These are phyloP conservation scores for Oryzias melastigma DNA, from an alignment of 2,113 vertebrate species.

Conservation along the genomic window DNA sequence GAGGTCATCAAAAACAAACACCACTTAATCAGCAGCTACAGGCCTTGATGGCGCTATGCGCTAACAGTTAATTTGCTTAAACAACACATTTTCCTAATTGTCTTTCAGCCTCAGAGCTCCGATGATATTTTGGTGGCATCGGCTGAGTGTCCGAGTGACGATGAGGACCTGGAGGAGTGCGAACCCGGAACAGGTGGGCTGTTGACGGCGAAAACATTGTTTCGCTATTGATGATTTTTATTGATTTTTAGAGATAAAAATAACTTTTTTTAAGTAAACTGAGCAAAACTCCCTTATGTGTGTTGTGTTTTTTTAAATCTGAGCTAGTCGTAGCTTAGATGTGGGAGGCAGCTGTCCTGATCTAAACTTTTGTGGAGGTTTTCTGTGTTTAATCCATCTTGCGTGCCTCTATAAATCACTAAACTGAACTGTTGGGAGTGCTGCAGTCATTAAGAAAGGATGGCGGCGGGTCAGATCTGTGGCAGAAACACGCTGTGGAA, in stretches of 20 bases:
- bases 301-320: slow-evolving; percentile 11
- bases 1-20: slow-evolving; percentile 18
- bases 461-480: slow-evolving; percentile 25
- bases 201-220: not conserved
- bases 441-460: slow-evolving; percentile 35
- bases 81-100: slow-evolving; percentile 8
- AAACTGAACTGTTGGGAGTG: slow-evolving; percentile 22
- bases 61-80: slow-evolving; percentile 22
- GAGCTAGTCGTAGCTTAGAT: not conserved
- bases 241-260: slow-evolving; percentile 4
- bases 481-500: slow-evolving; percentile 45
- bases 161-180: slow-evolving; percentile 94
- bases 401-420: slow-evolving; percentile 16
- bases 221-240: not conserved
- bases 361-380: slow-evolving; percentile 16
- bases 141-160: slow-evolving; percentile 94
- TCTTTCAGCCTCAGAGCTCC: slow-evolving; percentile 81
- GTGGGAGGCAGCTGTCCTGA: slow-evolving; percentile 13
- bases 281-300: not conserved
- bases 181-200: slow-evolving; percentile 94
- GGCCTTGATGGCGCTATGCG: slow-evolving; percentile 4
- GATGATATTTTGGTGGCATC: slow-evolving; percentile 94
- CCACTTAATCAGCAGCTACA: slow-evolving; percentile 4
- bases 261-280: slow-evolving; percentile 6
- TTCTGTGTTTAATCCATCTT: slow-evolving; percentile 4